Percentiles rank a stretch among this genome's conserved stretches.
phyloP scores from a whole-genome alignment of 2,888 invertebrate species.

The Oxycera nigricornis region DNA sequence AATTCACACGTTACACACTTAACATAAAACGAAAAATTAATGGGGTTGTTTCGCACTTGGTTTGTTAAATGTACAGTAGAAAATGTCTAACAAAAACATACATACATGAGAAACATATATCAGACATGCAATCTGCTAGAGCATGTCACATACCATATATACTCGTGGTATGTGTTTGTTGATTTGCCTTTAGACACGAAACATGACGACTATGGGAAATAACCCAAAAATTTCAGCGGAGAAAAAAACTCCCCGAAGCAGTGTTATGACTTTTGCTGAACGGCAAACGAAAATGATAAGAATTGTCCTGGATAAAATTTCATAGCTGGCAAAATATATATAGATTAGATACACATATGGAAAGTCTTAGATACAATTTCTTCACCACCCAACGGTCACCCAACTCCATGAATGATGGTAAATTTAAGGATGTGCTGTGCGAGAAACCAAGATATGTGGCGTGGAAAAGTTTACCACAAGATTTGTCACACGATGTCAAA shows the following conservation, averaged over 20 bases:
- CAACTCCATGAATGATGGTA: neutral
- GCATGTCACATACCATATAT: neutral
- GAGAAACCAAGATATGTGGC: neutral
- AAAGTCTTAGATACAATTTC: neutral
- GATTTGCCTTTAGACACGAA: neutral
- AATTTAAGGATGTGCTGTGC: neutral
- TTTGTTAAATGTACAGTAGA: neutral
- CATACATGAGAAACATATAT: neutral
- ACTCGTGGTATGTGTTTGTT: neutral
- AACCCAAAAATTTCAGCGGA: too few relatives aligned
- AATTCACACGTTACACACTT: neutral
- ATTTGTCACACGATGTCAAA: slow-evolving; percentile 8
- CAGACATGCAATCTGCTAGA: neutral
- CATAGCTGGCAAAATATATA: neutral
- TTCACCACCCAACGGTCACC: neutral
- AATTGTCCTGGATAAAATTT: neutral
- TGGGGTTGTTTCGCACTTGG: neutral
- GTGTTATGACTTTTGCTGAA: neutral
- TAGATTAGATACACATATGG: neutral
- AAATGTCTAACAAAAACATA: neutral
- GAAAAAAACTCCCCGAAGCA: neutral
- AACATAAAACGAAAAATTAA: neutral
- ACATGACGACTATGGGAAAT: too few relatives aligned
- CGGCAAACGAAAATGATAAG: neutral
- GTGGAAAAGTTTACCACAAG: neutral